phyloP scores from a whole-genome alignment of 2,797 vertebrate genomes.

The Tympanoctomys barrerae region DNA sequence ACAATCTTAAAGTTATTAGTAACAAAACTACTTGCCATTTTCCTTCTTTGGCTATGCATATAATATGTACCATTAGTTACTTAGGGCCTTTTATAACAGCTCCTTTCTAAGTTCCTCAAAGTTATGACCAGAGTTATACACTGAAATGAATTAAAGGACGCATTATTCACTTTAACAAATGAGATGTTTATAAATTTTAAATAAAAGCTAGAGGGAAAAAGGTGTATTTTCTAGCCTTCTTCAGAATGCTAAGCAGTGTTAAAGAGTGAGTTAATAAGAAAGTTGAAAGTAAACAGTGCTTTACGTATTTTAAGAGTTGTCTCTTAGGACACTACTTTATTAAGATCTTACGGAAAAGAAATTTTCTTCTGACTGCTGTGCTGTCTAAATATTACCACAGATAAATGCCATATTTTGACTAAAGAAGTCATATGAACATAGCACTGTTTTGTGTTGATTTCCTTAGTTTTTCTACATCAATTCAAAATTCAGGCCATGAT shows the following conservation, averaged over 20 bases:
- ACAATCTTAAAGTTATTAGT: constrained; percentile 31
- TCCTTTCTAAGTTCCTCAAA: constrained; percentile 48
- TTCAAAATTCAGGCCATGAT: constrained; percentile 61
- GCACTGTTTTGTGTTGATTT: constrained; percentile 27
- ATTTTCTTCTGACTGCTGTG: neutral
- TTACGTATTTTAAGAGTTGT: constrained; percentile 10
- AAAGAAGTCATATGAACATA: constrained; percentile 53
- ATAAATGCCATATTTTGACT: constrained; percentile 47
- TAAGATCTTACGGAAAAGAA: constrained; percentile 61
- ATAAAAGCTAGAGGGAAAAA: constrained; percentile 48
- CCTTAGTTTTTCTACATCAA: constrained; percentile 66
- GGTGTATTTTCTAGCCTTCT: constrained; percentile 17
- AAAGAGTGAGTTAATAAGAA: constrained; percentile 14
- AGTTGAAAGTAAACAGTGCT: constrained; percentile 40
- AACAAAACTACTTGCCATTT: constrained; percentile 53
- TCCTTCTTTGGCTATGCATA: constrained; percentile 13
- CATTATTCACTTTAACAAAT: neutral
- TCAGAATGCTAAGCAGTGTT: neutral
- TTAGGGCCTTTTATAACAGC: neutral
- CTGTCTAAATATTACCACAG: constrained; percentile 50
- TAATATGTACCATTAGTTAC: neutral
- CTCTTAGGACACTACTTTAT: constrained; percentile 63
- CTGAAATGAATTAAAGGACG: constrained; percentile 26
- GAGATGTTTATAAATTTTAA: constrained; percentile 35
- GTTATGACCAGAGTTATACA: constrained; percentile 22